Base-by-base conservation (phyloP, 2,797 vertebrate genomes). In the Hozukius guyotensis region DNA sequence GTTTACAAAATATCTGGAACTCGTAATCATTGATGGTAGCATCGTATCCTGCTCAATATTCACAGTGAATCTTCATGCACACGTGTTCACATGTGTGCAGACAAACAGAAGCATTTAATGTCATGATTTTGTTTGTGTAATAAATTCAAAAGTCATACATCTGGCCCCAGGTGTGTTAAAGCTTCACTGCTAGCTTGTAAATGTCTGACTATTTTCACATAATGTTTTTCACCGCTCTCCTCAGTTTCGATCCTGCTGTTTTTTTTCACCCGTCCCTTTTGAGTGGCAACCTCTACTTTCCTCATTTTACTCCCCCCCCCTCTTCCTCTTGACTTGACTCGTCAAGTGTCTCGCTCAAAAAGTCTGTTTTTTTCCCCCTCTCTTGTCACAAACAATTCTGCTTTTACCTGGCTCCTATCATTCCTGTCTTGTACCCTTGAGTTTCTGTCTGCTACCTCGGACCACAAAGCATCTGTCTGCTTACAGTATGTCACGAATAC, bases 221-320 rank as follows among this genome's bases (percentile, higher is more conserved):
- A 59, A 55, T 75, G 59, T 84, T 80, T 81, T 13, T 55, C 24
- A 53, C 57, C 9, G n/a, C 76, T 84, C 60, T 32, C 69, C 34
- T 66, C 80, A 29, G 31, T 84, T 82, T 87, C 65, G 31, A 52
- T 66, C 69, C 83, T 61, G 72, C 72, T 57, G 36, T 79, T 59
- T 84, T 59, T 84, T 88, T 89, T 77, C 76, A 70, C 53, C 34
- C 20, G 10, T 88, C 72, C 27, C 80, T 59, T 82, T 81, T 89
- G 76, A 89, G 70, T 89, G 87, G 78, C 89, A 89, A 86, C 80
- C 77, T 88, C 56, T 56, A 70, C 81, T 84, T 83, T 86, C 32
- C 38, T 81, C 60, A 65, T 76, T 82, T 81, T 69, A 69, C 78
- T 38, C 32, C 64, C n/a, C 24, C 16, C 14, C 1, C 31, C 75